A percentile compares a stretch with the other conserved stretches of the same genome.
These are phyloP conservation scores for Heliconius congener DNA, from an alignment of 1,140 invertebrate genomes.

Conservation along the genomic window DNA sequence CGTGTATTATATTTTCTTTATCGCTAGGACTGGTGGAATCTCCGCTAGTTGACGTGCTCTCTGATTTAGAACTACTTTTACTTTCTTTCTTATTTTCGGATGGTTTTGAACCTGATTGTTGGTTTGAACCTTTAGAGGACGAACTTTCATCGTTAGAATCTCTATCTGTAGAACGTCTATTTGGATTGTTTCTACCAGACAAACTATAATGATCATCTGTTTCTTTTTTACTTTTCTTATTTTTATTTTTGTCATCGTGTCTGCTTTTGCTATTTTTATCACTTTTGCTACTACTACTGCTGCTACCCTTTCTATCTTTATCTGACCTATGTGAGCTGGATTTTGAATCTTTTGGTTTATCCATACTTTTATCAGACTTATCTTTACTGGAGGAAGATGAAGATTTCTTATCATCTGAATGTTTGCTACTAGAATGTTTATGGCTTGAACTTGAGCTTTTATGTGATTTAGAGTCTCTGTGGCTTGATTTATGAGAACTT, in stretches of 20 bases:
- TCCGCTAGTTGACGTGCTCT: constrained; percentile 72
- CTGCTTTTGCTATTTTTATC: constrained; percentile 47
- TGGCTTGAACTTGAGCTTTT: constrained; percentile 71
- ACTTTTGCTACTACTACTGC: constrained; percentile 45
- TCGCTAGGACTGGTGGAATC: constrained; percentile 74
- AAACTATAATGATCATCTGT: constrained; percentile 82
- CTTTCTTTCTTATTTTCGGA: constrained; percentile 63
- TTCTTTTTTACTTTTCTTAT: constrained; percentile 77
- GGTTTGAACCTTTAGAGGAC: constrained; percentile 71
- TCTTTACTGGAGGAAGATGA: constrained; percentile 60
- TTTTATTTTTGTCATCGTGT: constrained; percentile 68
- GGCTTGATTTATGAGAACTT: constrained; percentile 66
- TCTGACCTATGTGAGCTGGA: constrained; percentile 63
- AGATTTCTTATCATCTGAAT: constrained; percentile 65
- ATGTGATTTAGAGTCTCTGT: constrained; percentile 71
- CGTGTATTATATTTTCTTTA: constrained; percentile 55
- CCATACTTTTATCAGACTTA: constrained; percentile 68
- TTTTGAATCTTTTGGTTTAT: constrained; percentile 74
- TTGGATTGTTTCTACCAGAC: constrained; percentile 75
- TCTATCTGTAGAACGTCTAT: constrained; percentile 81
- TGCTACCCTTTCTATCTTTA: constrained; percentile 77
- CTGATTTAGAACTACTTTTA: constrained; percentile 72
- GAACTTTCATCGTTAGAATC: constrained; percentile 83
- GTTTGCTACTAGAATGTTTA: constrained; percentile 64
- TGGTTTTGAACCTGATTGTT: constrained; percentile 64